Percentiles rank a stretch among this genome's conserved stretches.
phyloP scores from a whole-genome alignment of 1,140 invertebrate species.

The Samia ricini region DNA sequence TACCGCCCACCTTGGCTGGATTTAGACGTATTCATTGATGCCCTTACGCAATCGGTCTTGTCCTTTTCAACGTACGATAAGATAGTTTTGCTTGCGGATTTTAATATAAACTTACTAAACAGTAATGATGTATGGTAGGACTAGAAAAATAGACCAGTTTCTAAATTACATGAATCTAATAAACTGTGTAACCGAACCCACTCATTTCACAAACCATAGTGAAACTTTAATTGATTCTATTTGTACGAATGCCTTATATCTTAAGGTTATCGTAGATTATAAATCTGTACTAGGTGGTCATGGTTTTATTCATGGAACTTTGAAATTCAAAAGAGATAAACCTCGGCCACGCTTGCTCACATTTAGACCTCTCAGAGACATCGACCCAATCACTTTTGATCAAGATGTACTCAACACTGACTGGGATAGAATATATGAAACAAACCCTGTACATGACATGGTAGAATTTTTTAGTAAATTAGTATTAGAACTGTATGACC shows the following conservation, averaged over 20 bases:
- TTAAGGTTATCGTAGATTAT: slow-evolving; percentile 1
- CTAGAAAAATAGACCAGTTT: slow-evolving; percentile 5
- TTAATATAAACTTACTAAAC: slow-evolving; percentile 27
- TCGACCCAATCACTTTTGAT: too few relatives aligned
- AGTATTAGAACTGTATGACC: too few relatives aligned
- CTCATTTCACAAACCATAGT: slow-evolving; percentile 10
- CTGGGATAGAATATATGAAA: too few relatives aligned
- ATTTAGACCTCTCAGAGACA: too few relatives aligned
- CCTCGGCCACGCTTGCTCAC: neutral
- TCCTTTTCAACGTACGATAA: slow-evolving; percentile 17
- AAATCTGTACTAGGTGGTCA: neutral
- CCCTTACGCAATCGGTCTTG: slow-evolving; percentile 16
- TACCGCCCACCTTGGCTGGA: slow-evolving; percentile 26
- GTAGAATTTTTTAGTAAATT: too few relatives aligned
- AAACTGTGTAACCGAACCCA: slow-evolving; percentile 8
- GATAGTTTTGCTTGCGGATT: slow-evolving; percentile 25
- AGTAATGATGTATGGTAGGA: neutral
- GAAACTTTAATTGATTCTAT: slow-evolving; percentile 5
- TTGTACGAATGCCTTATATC: neutral
- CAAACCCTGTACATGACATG: too few relatives aligned
- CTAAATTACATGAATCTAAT: neutral
- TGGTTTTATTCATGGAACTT: too few relatives aligned
- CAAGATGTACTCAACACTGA: too few relatives aligned
- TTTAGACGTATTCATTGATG: slow-evolving; percentile 15
- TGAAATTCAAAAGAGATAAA: slow-evolving; percentile 16